These are phyloP conservation scores for Boloria euphrosyne DNA, from an alignment of 2,888 invertebrate genomes.

Conservation along the genomic window DNA sequence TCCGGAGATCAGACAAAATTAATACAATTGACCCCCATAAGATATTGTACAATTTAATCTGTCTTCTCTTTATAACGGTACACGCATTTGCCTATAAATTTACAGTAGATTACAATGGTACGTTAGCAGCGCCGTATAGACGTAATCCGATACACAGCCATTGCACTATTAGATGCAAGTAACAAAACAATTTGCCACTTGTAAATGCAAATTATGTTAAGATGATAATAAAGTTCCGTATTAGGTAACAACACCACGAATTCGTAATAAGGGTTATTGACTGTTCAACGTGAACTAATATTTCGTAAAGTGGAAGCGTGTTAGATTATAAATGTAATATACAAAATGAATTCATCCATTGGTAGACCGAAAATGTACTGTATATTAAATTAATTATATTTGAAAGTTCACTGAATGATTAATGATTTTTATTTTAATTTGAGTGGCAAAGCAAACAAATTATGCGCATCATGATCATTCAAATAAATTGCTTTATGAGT, in stretches of 20 bases:
- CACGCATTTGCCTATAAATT: slow-evolving; percentile 51
- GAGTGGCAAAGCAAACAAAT: slow-evolving; percentile 8
- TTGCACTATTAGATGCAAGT: slow-evolving; percentile 25
- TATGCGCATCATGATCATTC: slow-evolving; percentile 6
- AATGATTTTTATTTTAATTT: slow-evolving; percentile 18
- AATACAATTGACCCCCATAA: slow-evolving; percentile 53
- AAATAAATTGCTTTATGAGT: slow-evolving; percentile 6
- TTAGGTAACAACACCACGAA: slow-evolving; percentile 33
- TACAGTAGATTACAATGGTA: slow-evolving; percentile 50
- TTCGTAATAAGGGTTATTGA: slow-evolving; percentile 32
- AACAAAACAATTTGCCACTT: slow-evolving; percentile 36
- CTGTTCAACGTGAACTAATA: slow-evolving; percentile 22
- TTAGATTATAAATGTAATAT: slow-evolving; percentile 10
- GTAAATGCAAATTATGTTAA: slow-evolving; percentile 40
- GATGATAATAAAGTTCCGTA: slow-evolving; percentile 29
- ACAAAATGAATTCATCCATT: no score
- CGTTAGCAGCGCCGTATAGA: slow-evolving; percentile 29
- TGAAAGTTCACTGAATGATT: slow-evolving; percentile 13
- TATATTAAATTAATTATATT: slow-evolving; percentile 5
- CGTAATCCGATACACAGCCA: slow-evolving; percentile 26
- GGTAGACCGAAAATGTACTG: no score
- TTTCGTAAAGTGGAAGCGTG: slow-evolving; percentile 22
- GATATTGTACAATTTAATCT: slow-evolving; percentile 52
- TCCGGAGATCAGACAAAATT: slow-evolving; percentile 49
- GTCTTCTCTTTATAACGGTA: slow-evolving; percentile 53